Evolutionary conservation across 2,113 vertebrate species (phyloP), one percentile per base, ranked within the genome.

Genomic region (Sula dactylatra): DNA sequence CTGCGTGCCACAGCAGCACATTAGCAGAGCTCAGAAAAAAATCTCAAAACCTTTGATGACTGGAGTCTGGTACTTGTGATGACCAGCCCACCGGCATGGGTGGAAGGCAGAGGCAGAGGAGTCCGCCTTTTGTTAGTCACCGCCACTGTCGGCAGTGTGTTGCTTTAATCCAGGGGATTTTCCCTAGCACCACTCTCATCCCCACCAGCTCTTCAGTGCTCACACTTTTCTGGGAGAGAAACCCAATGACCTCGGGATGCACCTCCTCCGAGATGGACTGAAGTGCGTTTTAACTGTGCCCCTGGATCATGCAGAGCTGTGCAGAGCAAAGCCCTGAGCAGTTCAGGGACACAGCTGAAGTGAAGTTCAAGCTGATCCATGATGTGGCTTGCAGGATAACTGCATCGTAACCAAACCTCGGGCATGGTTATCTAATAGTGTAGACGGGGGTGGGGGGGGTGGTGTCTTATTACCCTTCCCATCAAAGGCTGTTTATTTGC

Each of bases 51-150:
- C 26, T 87, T 85, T 4, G 0, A 8, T 40, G 80, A 70, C 26
- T 13, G 2, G 44, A 58, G 31, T 38, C 44, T 86, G n/a, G 70
- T 59, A 16, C 13, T 38, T 86, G 58, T 42, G 66, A 17, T 77
- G 38, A 50, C 15, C 34, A 67, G 66, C 64, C 26, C 2, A 0
- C 36, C 69, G 59, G 27, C 0, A 0, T 32, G 38, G 15, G 42
- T 74, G 66, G 74, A 52, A 92, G 58, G 42, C 11, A 32, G 47
- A 52, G 86, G 40, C 36, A 81, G 73, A 62, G 15, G 24, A 27
- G 29, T 69, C n/a, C 3, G 2, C 42, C 24, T 83, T 82, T 50
- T 66, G 22, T 82, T 31, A 77, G 27, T 56, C 54, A 59, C 36
- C 11, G 49, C 11, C 20, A 17, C 14, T 38, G 17, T 61, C 10